Evolutionary conservation across 2,797 vertebrate genomes (phyloP).

Genomic region (Labroides dimidiatus): DNA sequence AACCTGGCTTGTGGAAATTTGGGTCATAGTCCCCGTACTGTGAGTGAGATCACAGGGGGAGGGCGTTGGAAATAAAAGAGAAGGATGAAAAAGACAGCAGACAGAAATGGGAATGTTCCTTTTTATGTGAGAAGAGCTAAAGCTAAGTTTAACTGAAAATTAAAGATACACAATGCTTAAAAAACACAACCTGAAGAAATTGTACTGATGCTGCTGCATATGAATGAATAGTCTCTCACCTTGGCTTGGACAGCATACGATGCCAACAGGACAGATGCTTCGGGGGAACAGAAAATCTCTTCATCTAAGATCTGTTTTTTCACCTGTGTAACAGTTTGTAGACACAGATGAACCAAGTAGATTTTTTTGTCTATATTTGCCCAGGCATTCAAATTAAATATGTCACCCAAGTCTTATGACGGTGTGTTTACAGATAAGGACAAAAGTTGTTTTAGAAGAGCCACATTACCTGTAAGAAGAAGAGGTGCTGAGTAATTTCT

Average conservation of each 20-base stretch:
- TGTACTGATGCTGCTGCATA: not conserved
- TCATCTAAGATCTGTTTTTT: conserved; percentile 97
- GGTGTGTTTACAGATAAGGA: not conserved
- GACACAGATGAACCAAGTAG: not conserved
- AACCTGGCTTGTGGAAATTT: conserved; percentile 92
- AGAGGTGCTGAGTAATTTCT: conserved; percentile 96
- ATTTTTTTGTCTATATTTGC: not conserved
- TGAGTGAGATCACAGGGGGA: not conserved
- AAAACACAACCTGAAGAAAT: not conserved
- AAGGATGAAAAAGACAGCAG: not conserved
- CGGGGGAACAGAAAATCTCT: conserved; percentile 95
- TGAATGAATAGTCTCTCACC: conserved; percentile 73
- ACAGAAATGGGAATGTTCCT: not conserved
- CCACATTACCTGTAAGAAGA: conserved; percentile 92
- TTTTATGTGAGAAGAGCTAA: not conserved
- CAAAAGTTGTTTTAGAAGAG: not conserved
- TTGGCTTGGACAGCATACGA: conserved; percentile 96
- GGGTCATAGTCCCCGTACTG: conserved; percentile 94
- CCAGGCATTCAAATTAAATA: not conserved
- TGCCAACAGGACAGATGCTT: conserved; percentile 93
- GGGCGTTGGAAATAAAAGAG: not conserved
- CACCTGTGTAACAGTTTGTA: conserved; percentile 81
- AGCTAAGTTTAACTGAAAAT: not conserved
- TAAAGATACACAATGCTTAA: not conserved
- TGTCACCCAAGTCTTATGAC: not conserved